Evolutionary conservation across 2,113 vertebrate genomes (phyloP).

Genomic region (Antennarius striatus): DNA sequence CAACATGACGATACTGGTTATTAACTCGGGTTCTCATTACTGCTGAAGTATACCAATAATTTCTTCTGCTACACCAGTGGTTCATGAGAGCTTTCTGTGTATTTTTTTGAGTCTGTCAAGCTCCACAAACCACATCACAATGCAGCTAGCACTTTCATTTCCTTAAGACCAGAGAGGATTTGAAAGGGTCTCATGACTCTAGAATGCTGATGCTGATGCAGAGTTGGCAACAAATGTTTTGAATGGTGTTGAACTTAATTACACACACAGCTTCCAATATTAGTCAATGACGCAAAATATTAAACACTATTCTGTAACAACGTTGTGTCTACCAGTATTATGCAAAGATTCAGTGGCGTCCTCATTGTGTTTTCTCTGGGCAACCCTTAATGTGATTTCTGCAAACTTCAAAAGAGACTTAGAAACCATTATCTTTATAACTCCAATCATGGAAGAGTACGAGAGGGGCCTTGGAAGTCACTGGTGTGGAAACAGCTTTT

Average conservation of each 20-base stretch:
- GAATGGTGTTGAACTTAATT: slow-evolving; percentile 4
- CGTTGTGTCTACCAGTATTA: slow-evolving; percentile 4
- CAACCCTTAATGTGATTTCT: slow-evolving; percentile 19
- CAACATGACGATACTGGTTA: too few species aligned
- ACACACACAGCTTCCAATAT: slow-evolving; percentile 8
- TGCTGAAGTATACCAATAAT: too few species aligned
- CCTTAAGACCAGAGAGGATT: too few species aligned
- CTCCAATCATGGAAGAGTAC: slow-evolving; percentile 8
- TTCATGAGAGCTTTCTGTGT: too few species aligned
- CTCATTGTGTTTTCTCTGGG: slow-evolving; percentile 24
- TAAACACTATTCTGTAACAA: slow-evolving; percentile 29
- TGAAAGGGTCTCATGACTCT: too few species aligned
- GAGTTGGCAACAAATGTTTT: slow-evolving; percentile 1
- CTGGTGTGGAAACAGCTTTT: not conserved
- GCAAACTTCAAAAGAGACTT: slow-evolving; percentile 9
- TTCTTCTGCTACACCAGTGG: too few species aligned
- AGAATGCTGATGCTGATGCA: not conserved
- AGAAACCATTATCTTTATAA: slow-evolving; percentile 8
- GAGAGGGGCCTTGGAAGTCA: slow-evolving; percentile 8
- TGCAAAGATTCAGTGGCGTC: slow-evolving; percentile 2
- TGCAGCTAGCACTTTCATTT: too few species aligned
- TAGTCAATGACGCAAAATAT: slow-evolving; percentile 32
- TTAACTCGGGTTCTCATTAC: too few species aligned
- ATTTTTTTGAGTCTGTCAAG: too few species aligned
- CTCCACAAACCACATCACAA: too few species aligned